Evolutionary conservation across 2,113 vertebrate species (phyloP).

Genomic region (Tylochromis polylepis): DNA sequence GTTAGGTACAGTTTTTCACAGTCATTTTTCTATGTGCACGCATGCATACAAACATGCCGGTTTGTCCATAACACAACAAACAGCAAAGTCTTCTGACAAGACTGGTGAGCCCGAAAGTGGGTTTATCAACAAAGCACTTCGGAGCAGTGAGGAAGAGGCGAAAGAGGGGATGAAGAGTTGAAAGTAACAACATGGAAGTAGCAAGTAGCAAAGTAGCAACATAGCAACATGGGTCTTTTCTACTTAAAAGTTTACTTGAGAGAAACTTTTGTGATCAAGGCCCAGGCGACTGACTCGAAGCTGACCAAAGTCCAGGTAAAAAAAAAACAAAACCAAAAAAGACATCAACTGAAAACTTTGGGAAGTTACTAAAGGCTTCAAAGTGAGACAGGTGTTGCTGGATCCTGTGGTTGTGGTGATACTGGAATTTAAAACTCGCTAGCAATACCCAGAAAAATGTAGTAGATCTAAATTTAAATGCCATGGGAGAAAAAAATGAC

Average conservation of each 20-base stretch:
- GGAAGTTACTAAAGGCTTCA: background rate
- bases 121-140: conserved; percentile 55
- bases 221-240: conserved; percentile 43
- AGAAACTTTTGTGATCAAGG: conserved; percentile 30
- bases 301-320: conserved; percentile 5
- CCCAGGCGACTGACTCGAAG: conserved; percentile 5
- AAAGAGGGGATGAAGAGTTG: conserved; percentile 23
- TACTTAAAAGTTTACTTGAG: conserved; percentile 50
- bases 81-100: conserved; percentile 12
- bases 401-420: background rate
- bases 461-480: background rate
- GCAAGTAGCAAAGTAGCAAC: no score
- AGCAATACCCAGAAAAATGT: background rate
- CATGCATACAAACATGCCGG: background rate
- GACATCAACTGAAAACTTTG: background rate
- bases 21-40: background rate
- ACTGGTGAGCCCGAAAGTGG: conserved; percentile 8
- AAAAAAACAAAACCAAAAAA: background rate
- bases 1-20: background rate
- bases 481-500: background rate
- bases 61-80: background rate
- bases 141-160: background rate
- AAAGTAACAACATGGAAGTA: conserved; percentile 50
- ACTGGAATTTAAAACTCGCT: accelerated
- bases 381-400: background rate